phyloP scores from a whole-genome alignment of 1,140 invertebrate genomes.

The Gryllus bimaculatus region DNA sequence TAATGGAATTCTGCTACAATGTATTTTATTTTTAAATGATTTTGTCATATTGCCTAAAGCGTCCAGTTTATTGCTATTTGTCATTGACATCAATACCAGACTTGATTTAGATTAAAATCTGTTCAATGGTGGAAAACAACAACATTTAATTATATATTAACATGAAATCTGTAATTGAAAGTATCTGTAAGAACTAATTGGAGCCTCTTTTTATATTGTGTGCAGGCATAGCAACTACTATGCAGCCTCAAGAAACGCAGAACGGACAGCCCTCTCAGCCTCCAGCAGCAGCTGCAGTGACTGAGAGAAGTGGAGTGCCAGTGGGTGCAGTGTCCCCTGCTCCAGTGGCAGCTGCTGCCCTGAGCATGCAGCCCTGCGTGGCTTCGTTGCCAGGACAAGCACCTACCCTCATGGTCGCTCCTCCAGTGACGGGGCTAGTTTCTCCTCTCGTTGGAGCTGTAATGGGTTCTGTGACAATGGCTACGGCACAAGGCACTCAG shows the following conservation, averaged over 20 bases:
- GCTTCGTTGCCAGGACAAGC: constrained; percentile 25
- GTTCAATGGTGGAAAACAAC: too few relatives aligned
- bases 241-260: constrained; percentile 30
- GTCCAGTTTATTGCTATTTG: too few relatives aligned
- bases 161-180: too few relatives aligned
- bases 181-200: not conserved
- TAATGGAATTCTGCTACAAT: too few relatives aligned
- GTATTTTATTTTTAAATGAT: too few relatives aligned
- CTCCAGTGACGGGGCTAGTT: constrained; percentile 48
- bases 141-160: too few relatives aligned
- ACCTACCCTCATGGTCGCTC: constrained; percentile 37
- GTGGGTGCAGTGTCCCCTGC: constrained; percentile 26
- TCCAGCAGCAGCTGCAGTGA: constrained; percentile 37
- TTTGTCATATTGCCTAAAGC: too few relatives aligned
- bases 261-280: not conserved
- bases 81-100: too few relatives aligned
- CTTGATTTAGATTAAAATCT: too few relatives aligned
- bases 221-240: not conserved
- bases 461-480: not conserved
- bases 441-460: constrained; percentile 21
- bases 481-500: constrained; percentile 14
- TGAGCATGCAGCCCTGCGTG: not conserved
- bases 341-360: not conserved
- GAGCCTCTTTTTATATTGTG: not conserved
- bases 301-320: constrained; percentile 29